Percentiles rank a stretch among this genome's conserved stretches.
Evolutionary conservation across 2,888 invertebrate genomes (phyloP).

Genomic region (Chrysopilus asiliformis): DNA sequence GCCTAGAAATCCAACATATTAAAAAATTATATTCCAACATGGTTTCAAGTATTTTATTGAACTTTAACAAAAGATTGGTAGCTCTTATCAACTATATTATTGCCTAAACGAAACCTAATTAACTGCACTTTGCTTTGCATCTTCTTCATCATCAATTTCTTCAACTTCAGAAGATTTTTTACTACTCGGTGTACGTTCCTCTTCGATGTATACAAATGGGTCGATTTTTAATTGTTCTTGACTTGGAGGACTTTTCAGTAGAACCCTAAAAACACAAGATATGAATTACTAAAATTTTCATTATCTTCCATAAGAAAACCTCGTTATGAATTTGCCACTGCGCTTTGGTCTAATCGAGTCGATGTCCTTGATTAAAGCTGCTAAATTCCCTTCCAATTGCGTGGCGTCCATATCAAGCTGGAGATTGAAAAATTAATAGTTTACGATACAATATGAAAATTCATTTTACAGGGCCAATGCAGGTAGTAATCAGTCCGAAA

Average conservation of each 20-base stretch:
- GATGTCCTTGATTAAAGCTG: conserved; percentile 49
- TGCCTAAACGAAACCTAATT: too few relatives aligned
- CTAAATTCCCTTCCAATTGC: conserved; percentile 60
- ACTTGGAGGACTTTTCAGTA: conserved; percentile 49
- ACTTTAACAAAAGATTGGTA: too few relatives aligned
- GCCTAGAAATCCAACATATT: too few relatives aligned
- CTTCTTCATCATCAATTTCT: conserved; percentile 1
- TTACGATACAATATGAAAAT: not conserved
- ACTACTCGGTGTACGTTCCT: conserved; percentile 17
- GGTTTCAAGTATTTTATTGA: too few relatives aligned
- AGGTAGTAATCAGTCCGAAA: conserved; percentile 52
- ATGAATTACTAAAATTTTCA: too few relatives aligned
- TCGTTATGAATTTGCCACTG: conserved; percentile 54
- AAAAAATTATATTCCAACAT: too few relatives aligned
- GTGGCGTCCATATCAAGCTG: conserved; percentile 61
- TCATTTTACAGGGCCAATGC: conserved; percentile 51
- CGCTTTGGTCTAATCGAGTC: conserved; percentile 51
- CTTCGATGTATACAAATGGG: conserved; percentile 41
- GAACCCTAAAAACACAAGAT: conserved; percentile 37
- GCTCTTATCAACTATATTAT: too few relatives aligned
- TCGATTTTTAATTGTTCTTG: conserved; percentile 55
- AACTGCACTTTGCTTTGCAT: too few relatives aligned
- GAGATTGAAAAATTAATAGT: not conserved
- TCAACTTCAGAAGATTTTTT: not conserved
- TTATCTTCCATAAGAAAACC: conserved; percentile 33